Conservation (phyloP, 2,888 invertebrate species). For the Mythimna impura region DNA sequence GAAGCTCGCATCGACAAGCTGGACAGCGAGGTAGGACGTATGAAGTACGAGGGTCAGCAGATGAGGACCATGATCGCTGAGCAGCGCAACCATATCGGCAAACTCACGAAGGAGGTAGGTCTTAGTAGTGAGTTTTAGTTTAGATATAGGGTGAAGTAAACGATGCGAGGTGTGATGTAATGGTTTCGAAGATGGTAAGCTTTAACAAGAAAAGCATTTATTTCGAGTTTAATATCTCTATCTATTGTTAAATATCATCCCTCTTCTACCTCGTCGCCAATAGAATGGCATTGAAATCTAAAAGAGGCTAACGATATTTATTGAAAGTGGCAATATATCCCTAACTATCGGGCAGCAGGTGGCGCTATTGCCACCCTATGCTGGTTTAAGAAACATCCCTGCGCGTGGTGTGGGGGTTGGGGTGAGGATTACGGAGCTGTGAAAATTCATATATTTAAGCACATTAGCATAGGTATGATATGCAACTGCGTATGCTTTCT, state of each 20-base stretch:
- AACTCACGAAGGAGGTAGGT: slow-evolving; percentile 89
- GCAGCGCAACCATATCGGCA: slow-evolving; percentile 82
- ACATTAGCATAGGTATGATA: neutral
- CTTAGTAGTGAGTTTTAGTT: neutral
- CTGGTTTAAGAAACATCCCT: neutral
- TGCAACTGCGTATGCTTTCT: neutral
- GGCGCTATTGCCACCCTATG: neutral
- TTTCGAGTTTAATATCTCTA: too few relatives aligned
- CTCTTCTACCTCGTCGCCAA: neutral
- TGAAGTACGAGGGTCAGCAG: slow-evolving; percentile 81
- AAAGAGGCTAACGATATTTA: neutral
- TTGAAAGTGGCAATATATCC: neutral
- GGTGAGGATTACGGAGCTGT: neutral
- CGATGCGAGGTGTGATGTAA: neutral
- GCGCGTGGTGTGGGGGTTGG: neutral
- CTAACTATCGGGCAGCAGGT: neutral
- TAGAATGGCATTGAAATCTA: neutral
- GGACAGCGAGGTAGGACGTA: slow-evolving; percentile 78
- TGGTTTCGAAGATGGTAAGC: too few relatives aligned
- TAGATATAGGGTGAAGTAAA: neutral
- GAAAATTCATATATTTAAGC: neutral
- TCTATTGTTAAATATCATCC: neutral
- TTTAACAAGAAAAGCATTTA: too few relatives aligned
- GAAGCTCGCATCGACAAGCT: slow-evolving; percentile 82
- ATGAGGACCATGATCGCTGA: slow-evolving; percentile 75